These are phyloP conservation scores for Callitettix versicolor DNA, from an alignment of 1,140 invertebrate genomes.

Conservation along the genomic window DNA sequence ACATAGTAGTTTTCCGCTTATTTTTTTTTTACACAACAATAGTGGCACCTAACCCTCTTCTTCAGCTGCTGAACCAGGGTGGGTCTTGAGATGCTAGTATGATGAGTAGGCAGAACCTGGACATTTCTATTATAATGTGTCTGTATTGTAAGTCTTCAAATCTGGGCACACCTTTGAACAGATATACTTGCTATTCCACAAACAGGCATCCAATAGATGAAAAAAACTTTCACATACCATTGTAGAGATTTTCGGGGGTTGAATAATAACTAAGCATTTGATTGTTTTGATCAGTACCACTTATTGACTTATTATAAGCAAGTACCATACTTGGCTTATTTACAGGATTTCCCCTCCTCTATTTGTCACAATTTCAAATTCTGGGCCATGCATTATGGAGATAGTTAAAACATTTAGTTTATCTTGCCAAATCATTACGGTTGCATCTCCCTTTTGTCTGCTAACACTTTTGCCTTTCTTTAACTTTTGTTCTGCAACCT, in stretches of 20 bases:
- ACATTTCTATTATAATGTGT: background rate
- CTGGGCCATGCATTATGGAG: no score
- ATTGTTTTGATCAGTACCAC: no score
- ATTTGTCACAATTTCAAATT: no score
- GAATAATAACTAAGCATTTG: background rate
- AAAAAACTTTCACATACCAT: background rate
- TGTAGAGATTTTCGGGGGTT: background rate
- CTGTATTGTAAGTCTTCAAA: background rate
- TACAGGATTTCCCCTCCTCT: no score
- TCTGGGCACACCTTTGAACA: background rate
- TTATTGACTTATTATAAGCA: background rate
- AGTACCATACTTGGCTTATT: background rate
- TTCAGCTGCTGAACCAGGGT: no score
- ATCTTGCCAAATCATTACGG: constrained; percentile 34
- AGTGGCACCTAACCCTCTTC: no score
- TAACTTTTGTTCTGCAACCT: constrained; percentile 30
- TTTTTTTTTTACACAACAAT: no score
- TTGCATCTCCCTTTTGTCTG: constrained; percentile 31
- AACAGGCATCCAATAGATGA: background rate
- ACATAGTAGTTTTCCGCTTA: no score
- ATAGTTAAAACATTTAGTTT: no score
- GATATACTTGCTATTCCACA: background rate
- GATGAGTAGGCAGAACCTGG: no score
- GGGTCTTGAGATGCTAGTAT: no score
- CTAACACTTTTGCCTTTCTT: constrained; percentile 30